Percentiles rank a stretch among this genome's conserved stretches.
Conservation (phyloP, 2,888 invertebrate species). For the Tuta absoluta region DNA sequence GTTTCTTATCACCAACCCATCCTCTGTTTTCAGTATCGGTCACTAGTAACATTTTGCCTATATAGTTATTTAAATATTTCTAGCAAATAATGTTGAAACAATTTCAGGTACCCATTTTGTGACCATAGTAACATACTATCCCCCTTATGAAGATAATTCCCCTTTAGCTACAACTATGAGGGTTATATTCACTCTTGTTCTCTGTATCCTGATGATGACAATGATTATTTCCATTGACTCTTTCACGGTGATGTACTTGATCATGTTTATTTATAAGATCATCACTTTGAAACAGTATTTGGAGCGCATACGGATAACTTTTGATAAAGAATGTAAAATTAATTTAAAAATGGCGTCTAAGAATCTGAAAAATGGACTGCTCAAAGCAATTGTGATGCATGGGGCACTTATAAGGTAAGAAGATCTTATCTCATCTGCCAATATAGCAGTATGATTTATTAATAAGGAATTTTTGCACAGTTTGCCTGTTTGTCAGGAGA, state of each 20-base stretch:
- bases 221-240: conserved; percentile 70
- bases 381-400: conserved; percentile 69
- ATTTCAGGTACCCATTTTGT: conserved; percentile 67
- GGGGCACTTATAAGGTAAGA: conserved; percentile 59
- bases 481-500: too few relatives aligned
- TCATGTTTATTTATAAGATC: conserved; percentile 70
- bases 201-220: conserved; percentile 55
- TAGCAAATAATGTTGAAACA: background rate
- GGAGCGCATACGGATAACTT: conserved; percentile 53
- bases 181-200: conserved; percentile 51
- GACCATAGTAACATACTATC: conserved; percentile 68
- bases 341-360: conserved; percentile 48
- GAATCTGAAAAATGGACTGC: conserved; percentile 52
- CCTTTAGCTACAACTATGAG: conserved; percentile 47
- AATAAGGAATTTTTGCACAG: too few relatives aligned
- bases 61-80: too few relatives aligned
- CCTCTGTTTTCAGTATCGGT: too few relatives aligned
- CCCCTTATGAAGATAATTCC: conserved; percentile 57
- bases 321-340: conserved; percentile 44
- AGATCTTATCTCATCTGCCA: background rate
- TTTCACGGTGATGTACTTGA: conserved; percentile 59
- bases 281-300: conserved; percentile 66
- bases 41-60: too few relatives aligned
- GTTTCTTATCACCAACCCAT: too few relatives aligned
- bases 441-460: background rate